phyloP scores from a whole-genome alignment of 2,797 vertebrate species.

The Salmo trutta region DNA sequence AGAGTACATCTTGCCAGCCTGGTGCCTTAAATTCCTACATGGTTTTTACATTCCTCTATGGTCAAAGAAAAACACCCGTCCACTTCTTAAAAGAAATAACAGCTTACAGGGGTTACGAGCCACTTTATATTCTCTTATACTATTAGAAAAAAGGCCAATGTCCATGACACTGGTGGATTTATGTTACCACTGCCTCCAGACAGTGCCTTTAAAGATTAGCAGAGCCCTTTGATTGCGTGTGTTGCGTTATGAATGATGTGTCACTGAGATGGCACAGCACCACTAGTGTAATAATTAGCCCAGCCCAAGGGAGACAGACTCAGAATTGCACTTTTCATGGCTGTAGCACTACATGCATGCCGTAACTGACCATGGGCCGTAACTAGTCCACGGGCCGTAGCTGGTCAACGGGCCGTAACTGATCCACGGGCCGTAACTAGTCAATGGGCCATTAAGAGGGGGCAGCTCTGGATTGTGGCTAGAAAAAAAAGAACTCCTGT shows the following conservation, averaged over 20 bases:
- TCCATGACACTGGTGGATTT: slow-evolving; percentile 57
- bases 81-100: slow-evolving; percentile 44
- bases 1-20: slow-evolving; percentile 56
- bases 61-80: slow-evolving; percentile 55
- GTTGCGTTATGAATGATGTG: slow-evolving; percentile 63
- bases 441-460: background rate
- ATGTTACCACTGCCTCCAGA: slow-evolving; percentile 69
- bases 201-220: slow-evolving; percentile 64
- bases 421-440: no score
- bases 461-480: slow-evolving; percentile 48
- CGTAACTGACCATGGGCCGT: no score
- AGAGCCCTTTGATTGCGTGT: slow-evolving; percentile 58
- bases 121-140: slow-evolving; percentile 47
- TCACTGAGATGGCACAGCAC: slow-evolving; percentile 51
- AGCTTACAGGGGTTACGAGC: slow-evolving; percentile 55
- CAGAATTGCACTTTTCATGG: slow-evolving; percentile 5
- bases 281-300: slow-evolving; percentile 53
- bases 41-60: slow-evolving; percentile 63
- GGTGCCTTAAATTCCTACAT: slow-evolving; percentile 63
- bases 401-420: no score
- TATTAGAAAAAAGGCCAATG: slow-evolving; percentile 50
- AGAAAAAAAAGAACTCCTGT: slow-evolving; percentile 57
- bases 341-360: background rate
- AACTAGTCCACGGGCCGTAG: no score
- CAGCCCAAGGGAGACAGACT: slow-evolving; percentile 42